Conservation (phyloP, 2,888 invertebrate genomes). For the Drosophila mimetica region DNA sequence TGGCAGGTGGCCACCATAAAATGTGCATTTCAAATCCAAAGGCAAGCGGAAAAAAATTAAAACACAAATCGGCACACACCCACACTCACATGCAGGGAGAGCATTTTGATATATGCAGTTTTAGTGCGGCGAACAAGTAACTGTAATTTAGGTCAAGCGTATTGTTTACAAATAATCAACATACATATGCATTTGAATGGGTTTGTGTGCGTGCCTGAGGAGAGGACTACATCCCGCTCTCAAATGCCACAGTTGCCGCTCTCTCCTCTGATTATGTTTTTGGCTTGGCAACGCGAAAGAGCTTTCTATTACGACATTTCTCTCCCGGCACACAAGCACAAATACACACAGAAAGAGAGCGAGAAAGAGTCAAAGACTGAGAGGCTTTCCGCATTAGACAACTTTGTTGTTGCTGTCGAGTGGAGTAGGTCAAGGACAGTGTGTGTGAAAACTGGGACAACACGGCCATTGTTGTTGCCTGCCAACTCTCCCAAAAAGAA, state of each 20-base stretch:
- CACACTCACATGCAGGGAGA: constrained; percentile 8
- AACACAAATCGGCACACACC: constrained; percentile 18
- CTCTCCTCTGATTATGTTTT: constrained; percentile 55
- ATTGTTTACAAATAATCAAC: constrained; percentile 84
- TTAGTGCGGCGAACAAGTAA: constrained; percentile 75
- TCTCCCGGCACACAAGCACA: constrained; percentile 41
- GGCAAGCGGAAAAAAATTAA: constrained; percentile 36
- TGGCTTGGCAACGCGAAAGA: constrained; percentile 68
- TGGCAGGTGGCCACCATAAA: constrained; percentile 62
- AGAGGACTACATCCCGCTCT: constrained; percentile 34
- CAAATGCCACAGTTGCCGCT: constrained; percentile 46
- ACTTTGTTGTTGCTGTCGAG: constrained; percentile 64
- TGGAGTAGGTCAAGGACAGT: constrained; percentile 85
- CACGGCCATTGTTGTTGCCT: constrained; percentile 73
- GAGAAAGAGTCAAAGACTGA: constrained; percentile 30
- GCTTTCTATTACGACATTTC: constrained; percentile 79
- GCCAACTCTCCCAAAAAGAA: constrained; percentile 54
- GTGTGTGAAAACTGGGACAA: constrained; percentile 83
- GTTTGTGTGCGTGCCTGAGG: constrained; percentile 28
- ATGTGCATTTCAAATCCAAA: constrained; percentile 67
- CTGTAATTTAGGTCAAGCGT: constrained; percentile 84
- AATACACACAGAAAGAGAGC: constrained; percentile 10
- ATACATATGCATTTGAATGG: constrained; percentile 41
- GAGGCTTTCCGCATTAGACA: constrained; percentile 69
- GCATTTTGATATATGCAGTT: constrained; percentile 42